Base-by-base conservation (phyloP, 64 coral and sea anemone species). In the Porites australiensis region DNA sequence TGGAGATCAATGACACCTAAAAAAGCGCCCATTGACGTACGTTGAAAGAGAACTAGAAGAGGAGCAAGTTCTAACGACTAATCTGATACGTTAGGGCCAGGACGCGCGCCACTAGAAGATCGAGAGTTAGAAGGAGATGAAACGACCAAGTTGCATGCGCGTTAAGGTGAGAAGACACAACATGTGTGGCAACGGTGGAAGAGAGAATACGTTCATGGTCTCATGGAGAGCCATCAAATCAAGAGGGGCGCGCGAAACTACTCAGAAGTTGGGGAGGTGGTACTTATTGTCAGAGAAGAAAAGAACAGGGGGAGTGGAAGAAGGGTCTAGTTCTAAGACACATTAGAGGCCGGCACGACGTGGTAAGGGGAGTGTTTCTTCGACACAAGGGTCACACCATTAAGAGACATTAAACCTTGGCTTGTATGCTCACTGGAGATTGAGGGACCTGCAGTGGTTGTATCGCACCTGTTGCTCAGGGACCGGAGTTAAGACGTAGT, bases 171-270 rank as follows among this genome's bases (percentile, higher is more conserved):
- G 27, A 37, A 37, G 27, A 37, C 0, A 37, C 27, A 37, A 37
- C 27, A 37, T 37, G 27, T 37, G 27, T 37, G 93, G 94, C 46
- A 79, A 50, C 66, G 94, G 82, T 83, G 89, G 77, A 84, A 88
- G 21, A 73, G 43, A 27, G 84, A 96, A 51, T 92, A 96, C 44
- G 74, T 96, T 16, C 94, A 92, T 64, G 23, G 94, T 18, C 60
- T 96, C 13, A 92, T 88, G 89, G 94, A 92, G 75, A 82, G 89
- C 73, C 88, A 90, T 64, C 88, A 88, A 19, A 23, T 86, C 3
- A 85, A 85, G 50, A 84, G 70, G 43, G 55, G 55, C 7, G 22
- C 4, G 9, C 0, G 19, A 49, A 11, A 37, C 9, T 61, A 64
- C 19, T 55, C 82, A 48, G 72, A 93, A 11, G 66, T 87, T 21